These are phyloP conservation scores for Haliclona indistincta DNA, from an alignment of 37 sponge, comb jelly and placozoan species.

Conservation along the genomic window DNA sequence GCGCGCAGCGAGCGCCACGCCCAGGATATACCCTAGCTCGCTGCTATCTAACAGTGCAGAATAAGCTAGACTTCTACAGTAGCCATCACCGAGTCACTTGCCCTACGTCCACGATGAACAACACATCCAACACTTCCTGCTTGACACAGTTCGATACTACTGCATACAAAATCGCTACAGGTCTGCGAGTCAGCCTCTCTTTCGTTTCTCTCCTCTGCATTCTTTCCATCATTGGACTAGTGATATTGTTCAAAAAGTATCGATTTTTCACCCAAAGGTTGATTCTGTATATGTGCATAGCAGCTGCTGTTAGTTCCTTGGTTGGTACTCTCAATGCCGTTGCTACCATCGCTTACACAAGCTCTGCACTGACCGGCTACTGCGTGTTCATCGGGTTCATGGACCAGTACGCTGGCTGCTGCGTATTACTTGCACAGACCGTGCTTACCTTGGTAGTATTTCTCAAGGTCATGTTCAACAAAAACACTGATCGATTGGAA, in stretches of 20 bases:
- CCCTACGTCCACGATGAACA: not conserved
- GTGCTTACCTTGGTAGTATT: constrained; percentile 44
- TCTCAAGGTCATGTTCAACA: constrained; percentile 26
- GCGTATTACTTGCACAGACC: constrained; percentile 16
- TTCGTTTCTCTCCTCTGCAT: constrained; percentile 21
- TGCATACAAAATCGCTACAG: not conserved
- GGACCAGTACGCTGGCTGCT: constrained; percentile 35
- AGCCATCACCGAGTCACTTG: not conserved
- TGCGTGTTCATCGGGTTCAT: constrained; percentile 39
- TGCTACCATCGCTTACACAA: constrained; percentile 16
- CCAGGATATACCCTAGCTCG: too few species aligned
- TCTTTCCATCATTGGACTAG: constrained; percentile 44
- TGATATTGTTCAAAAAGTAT: constrained; percentile 82
- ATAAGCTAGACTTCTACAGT: not conserved
- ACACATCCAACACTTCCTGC: not conserved
- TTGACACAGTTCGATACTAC: not conserved
- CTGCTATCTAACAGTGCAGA: too few species aligned
- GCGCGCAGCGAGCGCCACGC: too few species aligned
- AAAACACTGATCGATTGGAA: constrained; percentile 27
- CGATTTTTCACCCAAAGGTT: constrained; percentile 78
- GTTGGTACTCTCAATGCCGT: constrained; percentile 28
- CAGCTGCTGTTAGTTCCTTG: constrained; percentile 43
- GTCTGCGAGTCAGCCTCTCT: not conserved
- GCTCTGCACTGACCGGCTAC: not conserved
- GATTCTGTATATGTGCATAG: constrained; percentile 72